phyloP scores from a whole-genome alignment of 2,113 vertebrate species.

The Vulpes vulpes region DNA sequence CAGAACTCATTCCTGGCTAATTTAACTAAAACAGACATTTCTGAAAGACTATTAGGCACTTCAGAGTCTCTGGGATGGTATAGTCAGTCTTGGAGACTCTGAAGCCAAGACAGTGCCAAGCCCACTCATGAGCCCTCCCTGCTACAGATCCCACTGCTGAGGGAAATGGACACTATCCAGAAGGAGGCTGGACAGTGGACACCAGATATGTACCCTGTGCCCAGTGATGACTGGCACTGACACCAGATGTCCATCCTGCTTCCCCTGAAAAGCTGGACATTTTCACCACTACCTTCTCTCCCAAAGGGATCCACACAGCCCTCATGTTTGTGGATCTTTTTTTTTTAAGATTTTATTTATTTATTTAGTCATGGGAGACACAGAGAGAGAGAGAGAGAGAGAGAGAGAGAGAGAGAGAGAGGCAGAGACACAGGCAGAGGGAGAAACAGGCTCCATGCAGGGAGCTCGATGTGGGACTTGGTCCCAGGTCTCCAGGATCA shows the following conservation, averaged over 20 bases:
- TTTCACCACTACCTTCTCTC: not conserved
- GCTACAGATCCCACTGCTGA: not conserved
- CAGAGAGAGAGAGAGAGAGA: too few species aligned
- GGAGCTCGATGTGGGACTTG: too few species aligned
- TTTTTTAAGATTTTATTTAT: too few species aligned
- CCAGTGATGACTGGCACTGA: accelerated
- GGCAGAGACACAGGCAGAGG: too few species aligned
- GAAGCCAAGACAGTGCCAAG: not conserved
- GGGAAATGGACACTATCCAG: not conserved
- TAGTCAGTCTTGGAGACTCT: not conserved
- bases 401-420: too few species aligned
- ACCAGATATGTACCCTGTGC: not conserved
- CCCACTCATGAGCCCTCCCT: not conserved
- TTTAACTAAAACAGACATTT: not conserved
- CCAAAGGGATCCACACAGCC: not conserved
- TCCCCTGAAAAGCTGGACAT: not conserved
- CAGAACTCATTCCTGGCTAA: not conserved
- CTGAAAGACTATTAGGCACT: not conserved
- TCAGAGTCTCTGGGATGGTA: not conserved
- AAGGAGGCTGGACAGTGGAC: not conserved
- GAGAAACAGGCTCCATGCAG: too few species aligned
- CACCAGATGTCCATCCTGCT: not conserved
- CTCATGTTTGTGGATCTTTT: too few species aligned
- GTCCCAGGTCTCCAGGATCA: too few species aligned
- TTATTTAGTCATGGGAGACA: too few species aligned